phyloP scores from a whole-genome alignment of 2,888 invertebrate species.

The Netelia fuscicornis region DNA sequence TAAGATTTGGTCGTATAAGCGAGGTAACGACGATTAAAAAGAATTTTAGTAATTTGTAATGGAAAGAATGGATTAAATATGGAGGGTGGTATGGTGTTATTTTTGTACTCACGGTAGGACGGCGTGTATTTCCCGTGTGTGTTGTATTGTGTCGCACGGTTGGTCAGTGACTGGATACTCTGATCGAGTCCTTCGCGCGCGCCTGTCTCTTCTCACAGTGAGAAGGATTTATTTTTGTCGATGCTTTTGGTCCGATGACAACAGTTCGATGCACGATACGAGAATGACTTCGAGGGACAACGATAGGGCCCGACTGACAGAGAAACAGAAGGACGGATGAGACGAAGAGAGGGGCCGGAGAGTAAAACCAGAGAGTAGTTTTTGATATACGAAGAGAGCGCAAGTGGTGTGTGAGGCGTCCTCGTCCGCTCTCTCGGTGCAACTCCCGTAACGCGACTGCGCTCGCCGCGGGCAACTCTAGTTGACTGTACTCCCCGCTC shows the following conservation, averaged over 20 bases:
- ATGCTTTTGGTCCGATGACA: constrained; percentile 49
- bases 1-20: background rate
- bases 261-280: constrained; percentile 63
- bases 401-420: constrained; percentile 68
- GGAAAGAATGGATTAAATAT: background rate
- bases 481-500: constrained; percentile 9
- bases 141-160: constrained; percentile 34
- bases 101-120: constrained; percentile 34
- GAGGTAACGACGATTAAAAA: background rate
- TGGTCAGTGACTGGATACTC: constrained; percentile 20
- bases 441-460: constrained; percentile 76
- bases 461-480: constrained; percentile 61
- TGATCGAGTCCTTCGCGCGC: constrained; percentile 23
- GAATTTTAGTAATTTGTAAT: background rate
- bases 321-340: background rate
- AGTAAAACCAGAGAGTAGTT: constrained; percentile 1
- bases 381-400: background rate
- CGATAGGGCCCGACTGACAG: background rate
- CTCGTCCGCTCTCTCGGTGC: constrained; percentile 70
- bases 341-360: constrained; percentile 14
- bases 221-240: background rate
- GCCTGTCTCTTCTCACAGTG: background rate
- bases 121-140: constrained; percentile 9
- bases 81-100: background rate
- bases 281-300: constrained; percentile 40